phyloP scores from a whole-genome alignment of 2,797 vertebrate genomes.

The Phrynocephalus guinanensis region DNA sequence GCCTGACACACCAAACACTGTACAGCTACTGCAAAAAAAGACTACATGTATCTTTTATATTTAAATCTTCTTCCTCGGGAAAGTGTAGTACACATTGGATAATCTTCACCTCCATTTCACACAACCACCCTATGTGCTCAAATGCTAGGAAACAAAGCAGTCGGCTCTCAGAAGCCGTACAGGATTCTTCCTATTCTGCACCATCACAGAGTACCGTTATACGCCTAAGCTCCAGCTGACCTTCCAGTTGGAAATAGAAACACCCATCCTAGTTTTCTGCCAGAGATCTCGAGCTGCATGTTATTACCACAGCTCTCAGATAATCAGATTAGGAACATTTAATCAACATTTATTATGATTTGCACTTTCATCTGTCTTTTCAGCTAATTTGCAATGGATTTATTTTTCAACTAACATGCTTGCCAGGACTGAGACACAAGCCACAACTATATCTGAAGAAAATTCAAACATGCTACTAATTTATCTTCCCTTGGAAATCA shows the following conservation, averaged over 20 bases:
- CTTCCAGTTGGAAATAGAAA: not conserved
- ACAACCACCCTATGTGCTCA: not conserved
- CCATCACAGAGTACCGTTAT: not conserved
- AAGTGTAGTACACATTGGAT: no score
- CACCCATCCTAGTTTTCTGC: not conserved
- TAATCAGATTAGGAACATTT: constrained; percentile 43
- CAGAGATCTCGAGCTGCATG: not conserved
- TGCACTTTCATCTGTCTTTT: constrained; percentile 28
- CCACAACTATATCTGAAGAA: constrained; percentile 13
- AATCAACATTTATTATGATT: constrained; percentile 48
- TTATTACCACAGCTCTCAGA: constrained; percentile 22
- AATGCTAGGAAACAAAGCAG: not conserved
- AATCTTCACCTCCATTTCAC: not conserved
- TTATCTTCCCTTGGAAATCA: constrained; percentile 17
- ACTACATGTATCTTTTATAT: not conserved
- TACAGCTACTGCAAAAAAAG: constrained; percentile 22
- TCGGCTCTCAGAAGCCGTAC: not conserved
- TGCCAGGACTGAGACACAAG: constrained; percentile 35
- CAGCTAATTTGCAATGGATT: constrained; percentile 42
- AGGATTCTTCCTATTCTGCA: not conserved
- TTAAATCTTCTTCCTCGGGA: not conserved
- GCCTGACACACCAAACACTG: constrained; percentile 19
- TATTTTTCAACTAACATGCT: constrained; percentile 30
- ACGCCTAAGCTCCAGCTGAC: not conserved
- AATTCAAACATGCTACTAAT: not conserved